These are phyloP conservation scores for Nipponia nippon DNA, from an alignment of 2,113 vertebrate genomes.

Conservation along the genomic window DNA sequence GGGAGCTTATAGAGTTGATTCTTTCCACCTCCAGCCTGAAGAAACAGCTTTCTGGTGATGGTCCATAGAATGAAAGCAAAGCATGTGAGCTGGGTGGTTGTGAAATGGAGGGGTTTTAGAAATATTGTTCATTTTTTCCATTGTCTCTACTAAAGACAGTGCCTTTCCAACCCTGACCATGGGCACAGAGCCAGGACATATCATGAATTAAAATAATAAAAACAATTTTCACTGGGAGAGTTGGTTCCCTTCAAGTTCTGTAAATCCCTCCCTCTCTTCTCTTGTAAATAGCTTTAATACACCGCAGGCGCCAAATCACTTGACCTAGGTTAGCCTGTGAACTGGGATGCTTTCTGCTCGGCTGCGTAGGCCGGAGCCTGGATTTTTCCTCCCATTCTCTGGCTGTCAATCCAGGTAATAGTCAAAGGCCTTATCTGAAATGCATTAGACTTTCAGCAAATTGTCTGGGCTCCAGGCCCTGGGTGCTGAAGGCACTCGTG, in stretches of 20 bases:
- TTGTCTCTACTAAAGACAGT: background rate
- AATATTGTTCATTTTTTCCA: background rate
- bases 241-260: constrained; percentile 40
- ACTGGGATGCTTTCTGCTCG: constrained; percentile 77
- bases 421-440: constrained; percentile 77
- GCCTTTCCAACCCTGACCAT: background rate
- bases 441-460: constrained; percentile 40
- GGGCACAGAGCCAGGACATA: background rate
- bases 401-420: constrained; percentile 83
- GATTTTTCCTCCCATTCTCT: constrained; percentile 74
- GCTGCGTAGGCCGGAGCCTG: constrained; percentile 74
- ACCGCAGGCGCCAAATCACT: constrained; percentile 86
- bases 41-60: background rate
- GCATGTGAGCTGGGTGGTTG: background rate
- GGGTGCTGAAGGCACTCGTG: constrained; percentile 56
- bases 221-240: background rate
- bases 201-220: background rate
- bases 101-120: background rate
- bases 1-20: background rate
- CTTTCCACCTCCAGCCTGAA: background rate
- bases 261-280: background rate
- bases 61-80: background rate
- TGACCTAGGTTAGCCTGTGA: constrained; percentile 81
- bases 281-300: constrained; percentile 84
- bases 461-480: constrained; percentile 57